Percentiles rank a stretch among this genome's conserved stretches.
These are phyloP conservation scores for Gorsachius magnificus DNA, from an alignment of 2,797 vertebrate genomes.

Conservation along the genomic window DNA sequence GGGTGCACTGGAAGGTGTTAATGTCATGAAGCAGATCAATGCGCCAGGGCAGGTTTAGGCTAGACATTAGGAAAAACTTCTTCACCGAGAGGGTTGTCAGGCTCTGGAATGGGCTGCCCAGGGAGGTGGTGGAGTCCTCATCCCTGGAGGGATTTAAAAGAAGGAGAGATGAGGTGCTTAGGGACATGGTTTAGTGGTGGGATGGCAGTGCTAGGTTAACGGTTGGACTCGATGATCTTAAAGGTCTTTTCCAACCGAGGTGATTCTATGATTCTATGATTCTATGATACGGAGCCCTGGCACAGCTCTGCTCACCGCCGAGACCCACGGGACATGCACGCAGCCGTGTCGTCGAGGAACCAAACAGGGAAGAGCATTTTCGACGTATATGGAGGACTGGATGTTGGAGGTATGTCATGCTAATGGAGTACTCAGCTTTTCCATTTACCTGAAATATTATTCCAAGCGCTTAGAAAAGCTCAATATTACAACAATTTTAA, in stretches of 20 bases:
- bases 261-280: too few species aligned
- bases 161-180: too few species aligned
- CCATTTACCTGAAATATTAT: neutral
- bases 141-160: too few species aligned
- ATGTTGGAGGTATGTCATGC: neutral
- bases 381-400: neutral
- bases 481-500: neutral
- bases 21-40: conserved; percentile 53
- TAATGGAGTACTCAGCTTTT: neutral
- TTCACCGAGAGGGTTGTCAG: too few species aligned
- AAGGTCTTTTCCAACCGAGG: too few species aligned
- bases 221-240: too few species aligned
- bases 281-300: conserved; percentile 15
- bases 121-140: too few species aligned
- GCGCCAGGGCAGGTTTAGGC: too few species aligned
- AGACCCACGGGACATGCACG: neutral
- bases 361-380: neutral
- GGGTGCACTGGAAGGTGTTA: conserved; percentile 61
- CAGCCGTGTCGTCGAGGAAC: neutral
- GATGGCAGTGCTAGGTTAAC: too few species aligned
- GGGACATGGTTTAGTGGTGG: too few species aligned
- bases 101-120: too few species aligned
- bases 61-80: too few species aligned
- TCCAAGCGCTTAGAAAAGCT: neutral
- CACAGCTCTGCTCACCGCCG: conserved; percentile 35